A percentile compares a stretch with the other conserved stretches of the same genome.
Conservation (phyloP, 1,140 invertebrate genomes). For the Bombus sylvicola region DNA sequence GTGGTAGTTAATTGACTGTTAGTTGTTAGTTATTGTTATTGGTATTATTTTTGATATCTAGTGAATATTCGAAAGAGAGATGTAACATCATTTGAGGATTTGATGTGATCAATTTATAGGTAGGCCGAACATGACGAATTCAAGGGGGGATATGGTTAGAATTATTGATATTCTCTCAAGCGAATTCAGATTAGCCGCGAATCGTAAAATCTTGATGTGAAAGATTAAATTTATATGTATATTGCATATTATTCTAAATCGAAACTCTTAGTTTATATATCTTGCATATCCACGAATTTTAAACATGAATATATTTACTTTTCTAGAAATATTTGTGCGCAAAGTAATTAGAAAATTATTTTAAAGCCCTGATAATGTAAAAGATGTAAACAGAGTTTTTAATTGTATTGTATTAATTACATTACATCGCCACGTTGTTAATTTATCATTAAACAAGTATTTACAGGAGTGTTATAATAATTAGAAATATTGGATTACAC, state of each 20-base stretch:
- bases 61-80: no score
- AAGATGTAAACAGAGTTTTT: neutral
- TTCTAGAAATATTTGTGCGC: neutral
- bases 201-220: no score
- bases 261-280: no score
- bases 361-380: neutral
- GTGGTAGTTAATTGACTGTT: no score
- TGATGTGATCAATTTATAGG: neutral
- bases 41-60: no score
- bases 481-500: neutral
- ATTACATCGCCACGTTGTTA: neutral
- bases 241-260: no score
- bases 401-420: neutral
- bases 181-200: neutral
- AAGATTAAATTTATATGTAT: no score
- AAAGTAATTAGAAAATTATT: neutral
- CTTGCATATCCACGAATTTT: no score
- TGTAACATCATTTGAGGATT: neutral
- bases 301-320: neutral
- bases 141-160: neutral
- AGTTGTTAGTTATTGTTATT: no score
- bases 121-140: neutral
- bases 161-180: constrained; percentile 6
- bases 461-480: neutral
- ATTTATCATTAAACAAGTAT: neutral